Percentiles rank a stretch among this genome's conserved stretches.
Evolutionary conservation across 1,140 invertebrate species (phyloP).

Genomic region (Antheraea mylitta): DNA sequence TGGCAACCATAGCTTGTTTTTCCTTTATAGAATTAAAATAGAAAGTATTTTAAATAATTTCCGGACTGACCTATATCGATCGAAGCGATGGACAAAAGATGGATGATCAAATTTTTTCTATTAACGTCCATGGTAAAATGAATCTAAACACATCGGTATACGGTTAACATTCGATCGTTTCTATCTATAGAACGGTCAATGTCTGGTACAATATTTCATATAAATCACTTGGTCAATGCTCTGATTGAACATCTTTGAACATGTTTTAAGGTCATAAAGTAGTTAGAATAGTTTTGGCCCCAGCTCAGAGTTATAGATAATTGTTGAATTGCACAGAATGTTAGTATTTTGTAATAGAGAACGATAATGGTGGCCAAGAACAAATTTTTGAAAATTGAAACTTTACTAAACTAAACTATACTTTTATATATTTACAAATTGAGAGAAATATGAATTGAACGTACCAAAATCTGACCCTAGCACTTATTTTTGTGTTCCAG

Average conservation of each 20-base stretch:
- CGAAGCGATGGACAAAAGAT: constrained; percentile 47
- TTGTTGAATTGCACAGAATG: too few species aligned
- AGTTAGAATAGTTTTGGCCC: not conserved
- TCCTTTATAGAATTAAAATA: constrained; percentile 51
- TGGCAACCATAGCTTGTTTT: constrained; percentile 27
- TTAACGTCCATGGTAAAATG: constrained; percentile 14
- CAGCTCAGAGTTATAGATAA: too few species aligned
- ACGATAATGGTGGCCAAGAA: too few species aligned
- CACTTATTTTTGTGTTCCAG: too few species aligned
- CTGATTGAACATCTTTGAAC: constrained; percentile 7
- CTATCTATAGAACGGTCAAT: not conserved
- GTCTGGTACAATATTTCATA: constrained; percentile 13
- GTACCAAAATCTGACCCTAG: too few species aligned
- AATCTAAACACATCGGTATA: constrained; percentile 19
- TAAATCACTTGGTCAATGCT: constrained; percentile 11
- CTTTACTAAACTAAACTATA: too few species aligned
- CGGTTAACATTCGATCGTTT: constrained; percentile 17
- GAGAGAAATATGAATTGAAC: too few species aligned
- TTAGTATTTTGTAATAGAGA: too few species aligned
- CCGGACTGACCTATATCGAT: constrained; percentile 58
- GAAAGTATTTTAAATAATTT: constrained; percentile 47
- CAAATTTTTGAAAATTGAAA: too few species aligned
- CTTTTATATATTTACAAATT: too few species aligned
- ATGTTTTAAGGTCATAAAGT: constrained; percentile 6
- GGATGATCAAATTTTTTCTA: constrained; percentile 37